These are phyloP conservation scores for Parochlus steinenii DNA, from an alignment of 2,888 invertebrate species.

Conservation along the genomic window DNA sequence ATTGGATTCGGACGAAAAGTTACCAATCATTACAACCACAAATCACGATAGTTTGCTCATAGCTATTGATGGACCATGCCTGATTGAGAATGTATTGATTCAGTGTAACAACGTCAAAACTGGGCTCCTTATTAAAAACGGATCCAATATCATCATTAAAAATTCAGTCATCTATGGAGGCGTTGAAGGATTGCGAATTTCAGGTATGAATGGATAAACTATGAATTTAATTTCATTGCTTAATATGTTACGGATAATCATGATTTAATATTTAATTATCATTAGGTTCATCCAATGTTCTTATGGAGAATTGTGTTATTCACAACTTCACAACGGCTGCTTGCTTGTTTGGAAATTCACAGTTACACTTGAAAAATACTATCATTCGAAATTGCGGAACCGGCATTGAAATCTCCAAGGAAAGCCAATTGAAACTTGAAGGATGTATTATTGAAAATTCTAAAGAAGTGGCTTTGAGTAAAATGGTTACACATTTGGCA, in stretches of 20 bases:
- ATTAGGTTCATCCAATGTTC: not conserved
- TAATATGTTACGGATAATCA: not conserved
- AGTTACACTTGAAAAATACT: conserved; percentile 24
- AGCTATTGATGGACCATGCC: conserved; percentile 34
- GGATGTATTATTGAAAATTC: conserved; percentile 30
- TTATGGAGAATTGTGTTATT: conserved; percentile 32
- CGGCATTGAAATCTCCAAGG: conserved; percentile 31
- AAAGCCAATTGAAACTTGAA: conserved; percentile 24
- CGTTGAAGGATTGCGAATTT: conserved; percentile 35
- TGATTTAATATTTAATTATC: not conserved
- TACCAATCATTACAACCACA: conserved; percentile 15
- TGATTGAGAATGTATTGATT: conserved; percentile 36
- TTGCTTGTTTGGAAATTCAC: conserved; percentile 28
- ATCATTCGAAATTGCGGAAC: conserved; percentile 23
- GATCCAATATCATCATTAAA: conserved; percentile 30
- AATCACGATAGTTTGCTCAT: conserved; percentile 25
- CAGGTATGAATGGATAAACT: conserved; percentile 19
- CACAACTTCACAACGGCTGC: conserved; percentile 36
- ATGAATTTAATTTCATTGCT: not conserved
- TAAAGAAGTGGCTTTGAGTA: conserved; percentile 32
- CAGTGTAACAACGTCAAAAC: conserved; percentile 35
- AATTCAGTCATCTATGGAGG: conserved; percentile 36
- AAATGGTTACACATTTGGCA: not conserved
- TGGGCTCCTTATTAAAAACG: conserved; percentile 34
- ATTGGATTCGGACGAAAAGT: conserved; percentile 20